Evolutionary conservation across 2,888 invertebrate genomes (phyloP).

Genomic region (Ochlodes sylvanus): DNA sequence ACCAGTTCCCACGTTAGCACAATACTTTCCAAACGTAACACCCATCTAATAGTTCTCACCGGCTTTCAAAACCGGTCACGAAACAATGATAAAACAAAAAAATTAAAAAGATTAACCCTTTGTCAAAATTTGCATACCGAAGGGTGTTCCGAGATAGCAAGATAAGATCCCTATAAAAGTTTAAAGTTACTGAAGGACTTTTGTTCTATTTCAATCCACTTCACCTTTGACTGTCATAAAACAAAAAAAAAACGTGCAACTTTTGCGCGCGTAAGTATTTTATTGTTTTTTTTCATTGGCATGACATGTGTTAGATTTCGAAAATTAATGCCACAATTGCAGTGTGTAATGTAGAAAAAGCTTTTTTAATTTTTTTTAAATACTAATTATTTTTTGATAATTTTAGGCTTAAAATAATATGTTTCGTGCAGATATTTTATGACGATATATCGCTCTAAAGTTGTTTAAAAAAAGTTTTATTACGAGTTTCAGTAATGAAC

Average conservation of each 20-base stretch:
- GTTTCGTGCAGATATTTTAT: too few relatives aligned
- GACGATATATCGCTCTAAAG: too few relatives aligned
- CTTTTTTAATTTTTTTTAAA: too few relatives aligned
- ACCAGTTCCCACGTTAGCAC: conserved; percentile 15
- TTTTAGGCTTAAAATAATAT: too few relatives aligned
- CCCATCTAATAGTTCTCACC: conserved; percentile 8
- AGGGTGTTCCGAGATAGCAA: conserved; percentile 17
- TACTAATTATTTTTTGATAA: too few relatives aligned
- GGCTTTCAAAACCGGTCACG: conserved; percentile 45
- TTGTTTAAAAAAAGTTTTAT: too few relatives aligned
- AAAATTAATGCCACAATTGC: background rate
- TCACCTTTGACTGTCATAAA: background rate
- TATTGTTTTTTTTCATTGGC: background rate
- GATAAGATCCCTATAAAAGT: conserved; percentile 24
- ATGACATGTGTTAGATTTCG: background rate
- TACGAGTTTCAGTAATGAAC: too few relatives aligned
- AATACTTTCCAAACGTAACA: background rate
- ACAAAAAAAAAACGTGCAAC: background rate
- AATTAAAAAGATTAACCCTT: conserved; percentile 54
- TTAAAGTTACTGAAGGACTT: conserved; percentile 21
- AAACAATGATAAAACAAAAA: conserved; percentile 51
- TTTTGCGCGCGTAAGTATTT: background rate
- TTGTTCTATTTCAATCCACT: conserved; percentile 25
- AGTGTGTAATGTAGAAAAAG: too few relatives aligned
- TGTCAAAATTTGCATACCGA: conserved; percentile 59